Evolutionary conservation across 2,888 invertebrate species (phyloP).

Genomic region (Limnephilus lunatus): DNA sequence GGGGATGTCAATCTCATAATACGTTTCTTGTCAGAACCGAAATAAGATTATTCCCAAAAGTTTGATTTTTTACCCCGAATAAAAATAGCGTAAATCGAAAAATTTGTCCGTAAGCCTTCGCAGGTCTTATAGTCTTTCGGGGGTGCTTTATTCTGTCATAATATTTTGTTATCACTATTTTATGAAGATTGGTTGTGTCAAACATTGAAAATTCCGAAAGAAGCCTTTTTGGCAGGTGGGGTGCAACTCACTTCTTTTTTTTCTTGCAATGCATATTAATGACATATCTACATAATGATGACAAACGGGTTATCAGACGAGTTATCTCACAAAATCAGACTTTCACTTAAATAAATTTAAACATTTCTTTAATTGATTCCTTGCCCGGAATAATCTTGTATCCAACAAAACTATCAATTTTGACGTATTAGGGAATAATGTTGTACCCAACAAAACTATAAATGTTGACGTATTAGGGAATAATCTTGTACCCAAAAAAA

Average conservation of each 20-base stretch:
- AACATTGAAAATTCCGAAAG: background rate
- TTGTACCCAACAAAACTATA: too few species aligned
- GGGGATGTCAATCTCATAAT: constrained; percentile 2
- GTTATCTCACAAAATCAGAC: too few species aligned
- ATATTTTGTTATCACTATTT: background rate
- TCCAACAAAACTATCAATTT: too few species aligned
- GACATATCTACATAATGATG: too few species aligned
- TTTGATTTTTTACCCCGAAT: background rate
- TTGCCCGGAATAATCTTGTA: too few species aligned
- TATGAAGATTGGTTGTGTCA: background rate
- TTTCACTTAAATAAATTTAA: too few species aligned
- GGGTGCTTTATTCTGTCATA: background rate
- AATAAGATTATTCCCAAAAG: background rate
- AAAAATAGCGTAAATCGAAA: constrained; percentile 2
- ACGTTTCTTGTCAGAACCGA: background rate
- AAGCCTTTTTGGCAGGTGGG: background rate
- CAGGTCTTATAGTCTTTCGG: background rate
- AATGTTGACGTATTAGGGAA: too few species aligned
- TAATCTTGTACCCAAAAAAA: too few species aligned
- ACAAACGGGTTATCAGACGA: too few species aligned
- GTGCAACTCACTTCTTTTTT: background rate
- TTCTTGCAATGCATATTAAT: too few species aligned
- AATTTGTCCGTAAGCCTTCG: background rate
- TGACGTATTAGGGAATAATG: too few species aligned
- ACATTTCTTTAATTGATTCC: too few species aligned